A percentile compares a stretch with the other conserved stretches of the same genome.
phyloP scores from a whole-genome alignment of 2,113 vertebrate species.

The Strigops habroptila region DNA sequence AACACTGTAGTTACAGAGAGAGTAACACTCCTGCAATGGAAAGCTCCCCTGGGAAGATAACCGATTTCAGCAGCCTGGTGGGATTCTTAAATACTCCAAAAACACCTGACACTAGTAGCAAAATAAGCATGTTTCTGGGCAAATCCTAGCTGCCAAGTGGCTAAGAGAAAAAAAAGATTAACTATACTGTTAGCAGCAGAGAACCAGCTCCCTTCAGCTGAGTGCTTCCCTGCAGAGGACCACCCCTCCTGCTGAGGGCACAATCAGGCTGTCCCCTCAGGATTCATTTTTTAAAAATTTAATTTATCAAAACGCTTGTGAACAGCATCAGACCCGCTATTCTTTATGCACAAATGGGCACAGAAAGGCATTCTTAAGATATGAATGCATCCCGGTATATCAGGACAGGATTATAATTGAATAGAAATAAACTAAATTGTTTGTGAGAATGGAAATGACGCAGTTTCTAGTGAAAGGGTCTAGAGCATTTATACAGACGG shows the following conservation, averaged over 20 bases:
- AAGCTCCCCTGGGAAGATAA: background rate
- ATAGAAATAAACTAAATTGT: conserved; percentile 6
- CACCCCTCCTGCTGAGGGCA: background rate
- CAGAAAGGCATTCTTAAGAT: background rate
- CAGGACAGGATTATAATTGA: conserved; percentile 14
- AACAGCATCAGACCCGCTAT: background rate
- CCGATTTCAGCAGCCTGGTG: background rate
- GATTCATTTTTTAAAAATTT: background rate
- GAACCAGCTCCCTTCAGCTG: background rate
- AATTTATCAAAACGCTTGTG: conserved; percentile 8
- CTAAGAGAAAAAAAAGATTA: background rate
- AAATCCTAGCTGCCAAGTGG: background rate
- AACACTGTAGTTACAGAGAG: background rate
- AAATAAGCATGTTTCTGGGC: background rate
- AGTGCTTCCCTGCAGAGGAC: background rate
- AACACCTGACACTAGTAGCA: background rate
- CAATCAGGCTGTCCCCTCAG: background rate
- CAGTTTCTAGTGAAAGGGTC: background rate
- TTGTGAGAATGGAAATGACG: background rate
- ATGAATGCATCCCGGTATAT: background rate
- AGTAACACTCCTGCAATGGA: background rate
- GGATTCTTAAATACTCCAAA: background rate
- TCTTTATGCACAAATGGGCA: background rate
- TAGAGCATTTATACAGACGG: background rate
- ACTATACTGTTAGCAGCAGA: background rate